These are phyloP conservation scores for Tipula vernalis DNA, from an alignment of 2,888 invertebrate species.

Conservation along the genomic window DNA sequence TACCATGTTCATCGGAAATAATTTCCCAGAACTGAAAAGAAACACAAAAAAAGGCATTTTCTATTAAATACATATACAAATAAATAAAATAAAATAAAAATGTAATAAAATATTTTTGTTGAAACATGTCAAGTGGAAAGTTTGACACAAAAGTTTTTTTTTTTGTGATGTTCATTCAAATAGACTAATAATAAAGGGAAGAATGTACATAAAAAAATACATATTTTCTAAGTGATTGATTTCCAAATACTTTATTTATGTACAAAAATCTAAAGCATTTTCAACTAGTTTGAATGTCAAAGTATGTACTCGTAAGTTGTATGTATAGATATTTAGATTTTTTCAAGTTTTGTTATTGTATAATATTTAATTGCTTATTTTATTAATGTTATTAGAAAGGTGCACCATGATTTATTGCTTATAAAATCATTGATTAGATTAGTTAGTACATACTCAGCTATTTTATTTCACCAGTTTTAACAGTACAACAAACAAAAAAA, in stretches of 20 bases:
- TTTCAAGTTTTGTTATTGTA: too few relatives aligned
- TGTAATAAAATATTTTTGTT: neutral
- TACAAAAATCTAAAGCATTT: neutral
- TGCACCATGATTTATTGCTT: too few relatives aligned
- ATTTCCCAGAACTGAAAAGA: slow-evolving; percentile 57
- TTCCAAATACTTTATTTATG: neutral
- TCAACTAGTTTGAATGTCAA: neutral
- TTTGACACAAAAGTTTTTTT: neutral
- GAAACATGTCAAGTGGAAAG: neutral
- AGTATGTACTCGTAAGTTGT: neutral
- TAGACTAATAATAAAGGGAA: neutral
- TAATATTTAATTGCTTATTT: neutral
- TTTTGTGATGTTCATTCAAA: neutral
- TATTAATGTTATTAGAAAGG: neutral
- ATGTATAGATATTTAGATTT: neutral
- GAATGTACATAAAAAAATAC: neutral
- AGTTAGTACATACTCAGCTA: too few relatives aligned
- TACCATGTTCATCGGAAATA: slow-evolving; percentile 70
- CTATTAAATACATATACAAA: neutral
- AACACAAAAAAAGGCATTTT: slow-evolving; percentile 11
- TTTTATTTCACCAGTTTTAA: neutral
- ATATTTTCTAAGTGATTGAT: neutral
- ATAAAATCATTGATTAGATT: too few relatives aligned
- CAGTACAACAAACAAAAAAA: neutral
- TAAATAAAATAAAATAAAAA: neutral